Percentiles rank a stretch among this genome's conserved stretches.
These are phyloP conservation scores for Planiliza haematocheilus DNA, from an alignment of 2,113 vertebrate genomes.

Conservation along the genomic window DNA sequence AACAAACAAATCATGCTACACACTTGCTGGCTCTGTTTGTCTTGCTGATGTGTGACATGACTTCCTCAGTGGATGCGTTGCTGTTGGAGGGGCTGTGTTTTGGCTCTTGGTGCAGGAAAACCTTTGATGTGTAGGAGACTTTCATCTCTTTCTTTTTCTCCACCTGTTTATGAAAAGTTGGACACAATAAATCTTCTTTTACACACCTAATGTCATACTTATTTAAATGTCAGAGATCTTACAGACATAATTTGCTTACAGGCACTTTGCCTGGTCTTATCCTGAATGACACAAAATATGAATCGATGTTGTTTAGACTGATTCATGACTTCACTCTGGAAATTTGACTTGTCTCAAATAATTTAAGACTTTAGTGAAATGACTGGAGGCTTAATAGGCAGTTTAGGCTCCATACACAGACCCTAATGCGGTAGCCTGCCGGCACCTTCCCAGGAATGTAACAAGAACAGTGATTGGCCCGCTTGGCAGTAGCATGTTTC, in stretches of 20 bases:
- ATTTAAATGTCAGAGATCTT: background rate
- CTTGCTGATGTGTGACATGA: slow-evolving; percentile 52
- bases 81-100: slow-evolving; percentile 61
- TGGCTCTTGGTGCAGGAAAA: slow-evolving; percentile 78
- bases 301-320: no score
- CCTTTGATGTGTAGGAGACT: slow-evolving; percentile 79
- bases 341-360: background rate
- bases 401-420: no score
- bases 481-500: no score
- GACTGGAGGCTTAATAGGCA: no score
- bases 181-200: background rate
- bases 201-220: no score
- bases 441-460: no score
- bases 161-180: slow-evolving; percentile 48
- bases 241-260: background rate
- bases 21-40: slow-evolving; percentile 71
- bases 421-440: no score
- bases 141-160: slow-evolving; percentile 74
- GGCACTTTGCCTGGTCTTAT: no score
- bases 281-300: no score
- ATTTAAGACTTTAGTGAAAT: background rate
- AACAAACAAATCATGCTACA: background rate
- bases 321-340: no score
- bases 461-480: no score
- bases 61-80: slow-evolving; percentile 65